These are phyloP conservation scores for Acronicta aceris DNA, from an alignment of 2,888 invertebrate species.

Conservation along the genomic window DNA sequence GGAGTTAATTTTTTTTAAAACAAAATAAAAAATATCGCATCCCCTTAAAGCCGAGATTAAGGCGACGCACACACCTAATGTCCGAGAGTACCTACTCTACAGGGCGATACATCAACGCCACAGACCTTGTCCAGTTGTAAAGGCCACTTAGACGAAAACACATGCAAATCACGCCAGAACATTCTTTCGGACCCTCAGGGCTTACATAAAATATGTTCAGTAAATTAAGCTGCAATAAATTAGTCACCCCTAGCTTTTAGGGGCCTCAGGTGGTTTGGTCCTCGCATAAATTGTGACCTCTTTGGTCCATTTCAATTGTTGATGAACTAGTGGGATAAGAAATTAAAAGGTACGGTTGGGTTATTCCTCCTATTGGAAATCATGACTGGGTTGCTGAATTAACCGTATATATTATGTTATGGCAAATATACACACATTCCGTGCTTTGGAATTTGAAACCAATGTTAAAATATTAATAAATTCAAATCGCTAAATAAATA, in stretches of 20 bases:
- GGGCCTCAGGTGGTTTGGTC: constrained; percentile 69
- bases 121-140: constrained; percentile 55
- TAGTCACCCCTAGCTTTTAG: constrained; percentile 69
- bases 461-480: constrained; percentile 5
- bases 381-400: constrained; percentile 4
- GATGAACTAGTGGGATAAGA: constrained; percentile 61
- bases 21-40: no score
- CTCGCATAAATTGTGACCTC: constrained; percentile 73
- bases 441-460: neutral
- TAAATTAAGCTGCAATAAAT: constrained; percentile 81
- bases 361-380: constrained; percentile 19
- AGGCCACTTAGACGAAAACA: constrained; percentile 69
- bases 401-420: constrained; percentile 1
- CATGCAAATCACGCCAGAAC: constrained; percentile 83
- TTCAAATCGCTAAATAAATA: neutral
- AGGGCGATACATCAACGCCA: constrained; percentile 54
- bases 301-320: constrained; percentile 72
- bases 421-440: neutral
- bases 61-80: constrained; percentile 42
- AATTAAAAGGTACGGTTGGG: constrained; percentile 38
- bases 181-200: constrained; percentile 74
- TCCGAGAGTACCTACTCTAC: constrained; percentile 35
- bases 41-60: constrained; percentile 3
- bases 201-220: constrained; percentile 71
- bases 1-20: no score